Base-by-base conservation (phyloP, 2,113 vertebrate species). In the Pseudopodoces humilis region DNA sequence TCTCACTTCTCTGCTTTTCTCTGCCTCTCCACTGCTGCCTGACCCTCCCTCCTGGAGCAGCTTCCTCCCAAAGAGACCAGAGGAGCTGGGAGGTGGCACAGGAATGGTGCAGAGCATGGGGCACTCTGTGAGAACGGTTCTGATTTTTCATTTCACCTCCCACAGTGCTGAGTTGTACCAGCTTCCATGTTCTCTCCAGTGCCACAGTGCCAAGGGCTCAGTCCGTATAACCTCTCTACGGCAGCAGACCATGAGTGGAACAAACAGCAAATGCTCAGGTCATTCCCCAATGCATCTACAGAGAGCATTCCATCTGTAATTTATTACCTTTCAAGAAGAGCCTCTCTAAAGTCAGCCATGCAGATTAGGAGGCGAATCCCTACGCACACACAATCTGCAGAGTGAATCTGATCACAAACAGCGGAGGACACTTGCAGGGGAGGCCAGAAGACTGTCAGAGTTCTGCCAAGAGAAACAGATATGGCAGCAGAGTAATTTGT, bases 381-480 rank as follows among this genome's bases (percentile, higher is more conserved):
- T 59, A 28, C 3, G 7, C 65, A 90, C 80, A 76, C 69, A 78
- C 49, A 80, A 68, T 33, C 79, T 94, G 68, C 83, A 88, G 64
- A 77, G 56, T 4, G 63, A 90, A 81, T 47, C 69, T 68, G 80
- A 84, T 71, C 56, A 35, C 90, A 75, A 56, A 67, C 65, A 91
- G 59, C 2, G 1, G 43, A 88, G 50, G 82, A 80, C 88, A 88
- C 59, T 58, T 68, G 71, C 76, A 70, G 25, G 2, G 35, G 60
- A 77, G 60, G 92, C 80, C 91, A 93, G 80, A 81, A 78, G 72
- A 63, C 46, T 91, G 86, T 85, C 86, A 88, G 68, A 10, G 0
- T 83, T 88, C 68, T 95, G 92, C 94, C 95, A 96, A 95, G 47
- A 88, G 75, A 92, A 95, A 90, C 63, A 92, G 92, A 74, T 90